Base-by-base conservation (phyloP, 2,797 vertebrate species). In the Acanthurus tractus region DNA sequence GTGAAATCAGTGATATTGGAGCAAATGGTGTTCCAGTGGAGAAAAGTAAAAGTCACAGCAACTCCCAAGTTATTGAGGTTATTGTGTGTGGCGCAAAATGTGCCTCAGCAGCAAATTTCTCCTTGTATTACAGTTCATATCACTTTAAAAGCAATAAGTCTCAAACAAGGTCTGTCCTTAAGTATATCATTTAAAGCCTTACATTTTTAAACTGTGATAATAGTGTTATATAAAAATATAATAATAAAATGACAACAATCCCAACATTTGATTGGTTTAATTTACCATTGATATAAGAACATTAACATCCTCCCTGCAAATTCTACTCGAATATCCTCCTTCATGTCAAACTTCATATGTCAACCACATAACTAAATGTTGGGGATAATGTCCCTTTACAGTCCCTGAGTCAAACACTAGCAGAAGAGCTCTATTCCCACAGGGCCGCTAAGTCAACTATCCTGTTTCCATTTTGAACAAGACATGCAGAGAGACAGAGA, bases 391-490 rank as follows among this genome's bases (percentile, higher is more conserved):
- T 70, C 18, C 55, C 58, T 50, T 57, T 62, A 65, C 53, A 61
- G 22, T 0, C 59, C 36, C 18, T 29, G 54, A 72, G 64, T 75
- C 45, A 50, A 80, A 53, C 34, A 48, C 59, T 58, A 58, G 58
- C n/a, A 57, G 50, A 25, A 68, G 53, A 67, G 57, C 46, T 12
- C 52, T 38, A 53, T 74, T 76, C 87, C 74, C 82, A 57, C 64
- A 34, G 54, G 79, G 49, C 14, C 70, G 42, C 59, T 58, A 74
- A 87, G 54, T 81, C 78, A 81, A 82, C 73, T 66, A 65, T 82
- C 77, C 62, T 58, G 57, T 75, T 86, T 87, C 79, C 63, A 76
- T 65, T 84, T 70, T 77, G 63, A 87, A 74, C 38, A 58, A 76
- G 74, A 84, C 64, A 83, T 49, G 25, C 25, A 81, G 79, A 82